Evolutionary conservation across 2,888 invertebrate species (phyloP), one percentile per base, ranked within the genome.

Genomic region (Norana najaformis): DNA sequence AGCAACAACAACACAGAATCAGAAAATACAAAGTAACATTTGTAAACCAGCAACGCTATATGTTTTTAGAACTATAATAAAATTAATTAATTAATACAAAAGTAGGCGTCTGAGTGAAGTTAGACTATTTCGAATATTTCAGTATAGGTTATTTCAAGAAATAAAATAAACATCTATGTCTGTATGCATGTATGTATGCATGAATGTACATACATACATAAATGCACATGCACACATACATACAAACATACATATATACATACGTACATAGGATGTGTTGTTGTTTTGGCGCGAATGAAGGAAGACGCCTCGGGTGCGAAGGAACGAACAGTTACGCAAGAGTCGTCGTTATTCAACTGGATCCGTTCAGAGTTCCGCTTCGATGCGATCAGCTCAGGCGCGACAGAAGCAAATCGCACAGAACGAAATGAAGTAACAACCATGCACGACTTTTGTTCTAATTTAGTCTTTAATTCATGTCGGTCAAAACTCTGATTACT

Each of bases 271-370:
- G 11, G 11, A 69, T n/a, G 69, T 85, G 37, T 83, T 83, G 83
- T 85, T 85, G 85, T 36, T n/a, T 85, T 18, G 34, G 34, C 18
- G 37, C 36, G 36, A 35, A 30, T 89, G 36, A 82, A 89, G 89
- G 85, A 89, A 89, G 41, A 89, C 89, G 23, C 89, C 89, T 1
- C 8, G 91, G 39, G 88, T n/a, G n/a, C 90, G 88, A 53, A 89
- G 82, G 37, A 82, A 82, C 13, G 91, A 91, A 83, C 53, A 88
- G 34, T 23, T 90, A 30, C 69, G 91, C 23, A 91, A 89, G 53
- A 91, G 91, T 38, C 41, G 91, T 35, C 88, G 91, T 8, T 91
- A 53, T 53, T 90, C 90, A 41, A 89, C 89, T 14, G 91, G 91
- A 83, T 90, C 90, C 13, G 91, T 90, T n/a, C 69, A 41, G 69